Conservation (phyloP, 2,797 vertebrate species). For the Jordanella pulchra region DNA sequence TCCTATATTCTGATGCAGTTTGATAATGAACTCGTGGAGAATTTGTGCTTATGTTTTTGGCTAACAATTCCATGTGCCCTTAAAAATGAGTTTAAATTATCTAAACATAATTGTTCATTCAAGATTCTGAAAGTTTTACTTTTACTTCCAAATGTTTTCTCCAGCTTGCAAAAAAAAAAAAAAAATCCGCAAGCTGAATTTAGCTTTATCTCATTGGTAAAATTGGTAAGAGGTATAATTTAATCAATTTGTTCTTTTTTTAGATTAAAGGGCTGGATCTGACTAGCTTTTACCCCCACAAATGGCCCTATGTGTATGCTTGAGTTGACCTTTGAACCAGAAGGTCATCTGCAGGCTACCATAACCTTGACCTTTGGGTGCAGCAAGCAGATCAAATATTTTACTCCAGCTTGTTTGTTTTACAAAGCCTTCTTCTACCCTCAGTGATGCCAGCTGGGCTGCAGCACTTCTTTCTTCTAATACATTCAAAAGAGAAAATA, state of each 20-base stretch:
- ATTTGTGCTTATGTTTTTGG: neutral
- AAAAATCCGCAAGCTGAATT: neutral
- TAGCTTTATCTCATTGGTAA: neutral
- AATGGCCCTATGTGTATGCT: conserved; percentile 49
- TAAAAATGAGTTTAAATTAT: neutral
- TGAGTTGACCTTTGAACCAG: conserved; percentile 68
- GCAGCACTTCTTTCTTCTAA: conserved; percentile 69
- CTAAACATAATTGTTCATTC: neutral
- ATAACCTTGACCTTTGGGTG: conserved; percentile 78
- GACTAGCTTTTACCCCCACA: conserved; percentile 24
- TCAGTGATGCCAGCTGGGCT: conserved; percentile 79
- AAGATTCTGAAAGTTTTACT: neutral
- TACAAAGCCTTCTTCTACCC: conserved; percentile 74
- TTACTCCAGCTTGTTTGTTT: conserved; percentile 74
- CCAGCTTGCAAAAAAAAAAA: conserved; percentile 10
- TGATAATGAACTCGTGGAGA: neutral
- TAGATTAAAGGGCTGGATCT: conserved; percentile 17
- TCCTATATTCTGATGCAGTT: neutral
- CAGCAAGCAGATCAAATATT: conserved; percentile 73
- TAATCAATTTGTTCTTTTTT: conserved; percentile 21
- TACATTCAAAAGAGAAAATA: conserved; percentile 74
- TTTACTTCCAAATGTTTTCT: neutral
- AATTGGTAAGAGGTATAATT: conserved; percentile 12
- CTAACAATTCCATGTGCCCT: neutral
- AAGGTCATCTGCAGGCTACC: conserved; percentile 72